Evolutionary conservation across 2,113 vertebrate genomes (phyloP).

Genomic region (Chaetorhynchus papuensis): DNA sequence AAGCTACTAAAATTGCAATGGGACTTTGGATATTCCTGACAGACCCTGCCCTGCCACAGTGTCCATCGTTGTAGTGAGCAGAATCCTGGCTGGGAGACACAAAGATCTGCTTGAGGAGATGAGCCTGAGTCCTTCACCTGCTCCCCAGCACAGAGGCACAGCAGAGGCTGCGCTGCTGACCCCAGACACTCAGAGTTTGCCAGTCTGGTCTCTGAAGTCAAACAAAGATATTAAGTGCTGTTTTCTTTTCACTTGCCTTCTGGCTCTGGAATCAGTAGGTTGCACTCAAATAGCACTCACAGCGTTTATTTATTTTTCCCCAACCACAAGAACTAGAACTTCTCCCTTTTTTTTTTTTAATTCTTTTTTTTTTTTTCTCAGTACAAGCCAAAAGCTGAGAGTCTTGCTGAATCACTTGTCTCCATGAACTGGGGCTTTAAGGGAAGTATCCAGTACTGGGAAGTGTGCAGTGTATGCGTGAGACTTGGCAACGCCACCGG

Average conservation of each 20-base stretch:
- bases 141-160: not conserved
- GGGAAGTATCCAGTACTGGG: not conserved
- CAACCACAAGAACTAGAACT: not conserved
- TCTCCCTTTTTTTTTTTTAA: not conserved
- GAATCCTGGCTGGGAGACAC: not conserved
- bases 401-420: not conserved
- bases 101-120: not conserved
- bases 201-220: not conserved
- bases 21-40: not conserved
- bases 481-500: not conserved
- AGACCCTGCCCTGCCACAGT: not conserved
- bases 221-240: not conserved
- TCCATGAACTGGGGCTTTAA: not conserved
- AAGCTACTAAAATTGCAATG: not conserved
- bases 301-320: slow-evolving; percentile 22
- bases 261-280: slow-evolving; percentile 12
- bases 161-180: not conserved
- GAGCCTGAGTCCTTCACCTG: not conserved
- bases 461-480: rapidly evolving
- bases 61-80: not conserved
- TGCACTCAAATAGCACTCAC: slow-evolving; percentile 12
- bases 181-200: not conserved
- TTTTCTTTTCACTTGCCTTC: slow-evolving; percentile 28
- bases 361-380: not conserved
- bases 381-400: not conserved